A percentile compares a stretch with the other conserved stretches of the same genome.
phyloP scores from a whole-genome alignment of 2,113 vertebrate genomes.

The Eulemur macaco region DNA sequence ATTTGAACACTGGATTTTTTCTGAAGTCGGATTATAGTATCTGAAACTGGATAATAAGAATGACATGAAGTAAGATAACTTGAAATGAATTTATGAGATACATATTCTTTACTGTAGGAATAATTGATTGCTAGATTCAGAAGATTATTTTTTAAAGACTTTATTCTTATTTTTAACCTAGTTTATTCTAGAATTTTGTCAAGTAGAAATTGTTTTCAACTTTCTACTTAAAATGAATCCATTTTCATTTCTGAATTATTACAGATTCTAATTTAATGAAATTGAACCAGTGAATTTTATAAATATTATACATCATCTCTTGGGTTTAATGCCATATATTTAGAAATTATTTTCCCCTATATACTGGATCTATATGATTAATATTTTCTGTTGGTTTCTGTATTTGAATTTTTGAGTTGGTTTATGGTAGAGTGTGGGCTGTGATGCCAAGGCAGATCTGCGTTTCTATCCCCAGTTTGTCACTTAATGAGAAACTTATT shows the following conservation, averaged over 20 bases:
- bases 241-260: constrained; percentile 27
- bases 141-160: not conserved
- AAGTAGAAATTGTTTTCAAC: constrained; percentile 19
- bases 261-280: constrained; percentile 27
- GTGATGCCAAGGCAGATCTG: not conserved
- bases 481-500: constrained; percentile 22
- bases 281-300: not conserved
- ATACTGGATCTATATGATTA: not conserved
- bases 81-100: not conserved
- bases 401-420: constrained; percentile 11
- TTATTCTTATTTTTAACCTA: not conserved
- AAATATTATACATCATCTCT: not conserved
- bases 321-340: not conserved
- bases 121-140: not conserved
- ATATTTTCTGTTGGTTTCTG: not conserved
- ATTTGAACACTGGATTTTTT: not conserved
- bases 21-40: constrained; percentile 7
- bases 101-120: not conserved
- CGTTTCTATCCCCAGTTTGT: not conserved
- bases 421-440: not conserved
- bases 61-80: constrained; percentile 2
- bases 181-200: constrained; percentile 34
- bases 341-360: not conserved
- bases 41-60: constrained; percentile 9
- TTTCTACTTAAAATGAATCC: constrained; percentile 23